Evolutionary conservation across 2,888 invertebrate species (phyloP), one percentile per base, ranked within the genome.

Genomic region (Chymomyza caudatula): DNA sequence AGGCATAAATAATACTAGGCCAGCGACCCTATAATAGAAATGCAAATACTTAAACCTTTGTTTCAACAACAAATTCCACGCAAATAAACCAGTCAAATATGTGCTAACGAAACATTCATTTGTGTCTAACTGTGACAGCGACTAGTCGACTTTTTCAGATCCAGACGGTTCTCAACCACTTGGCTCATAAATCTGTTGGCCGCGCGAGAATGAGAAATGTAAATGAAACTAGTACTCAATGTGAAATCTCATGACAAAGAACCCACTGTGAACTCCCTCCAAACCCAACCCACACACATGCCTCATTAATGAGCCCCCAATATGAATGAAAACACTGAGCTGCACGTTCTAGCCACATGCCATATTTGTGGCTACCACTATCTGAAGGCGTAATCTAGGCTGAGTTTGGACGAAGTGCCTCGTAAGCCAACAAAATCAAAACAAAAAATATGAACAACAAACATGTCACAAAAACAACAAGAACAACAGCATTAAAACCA

Each of bases 391-490:
- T 64, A 66, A 76, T 75, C 69, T 69, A 56, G 62, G 58, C 55
- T 56, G 60, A 51, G 47, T 52, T 54, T 56, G 54, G 62, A 44
- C 22, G 51, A 22, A 52, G 43, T 29, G 17, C 37, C 49, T 67
- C 54, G 49, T 61, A 64, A 57, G 60, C 65, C 62, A 63, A 44
- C 63, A 71, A 60, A 67, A 62, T 79, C 67, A 63, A 61, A 72
- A 69, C 78, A 84, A 64, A 69, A 80, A 80, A 67, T 68, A 73
- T 63, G 67, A 73, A 73, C 71, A 71, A 65, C 49, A 22, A 65
- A 58, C 63, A 25, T 42, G 63, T 61, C 13, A 29, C 25, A 53
- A 69, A 47, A 68, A 25, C 15, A 59, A 62, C 51, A 51, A 63
- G 64, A 56, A 49, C 60, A 65, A 53, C 49, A 3, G 49, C 44